Evolutionary conservation across 2,797 vertebrate genomes (phyloP), one percentile per base, ranked within the genome.

Genomic region (Nasua narica): DNA sequence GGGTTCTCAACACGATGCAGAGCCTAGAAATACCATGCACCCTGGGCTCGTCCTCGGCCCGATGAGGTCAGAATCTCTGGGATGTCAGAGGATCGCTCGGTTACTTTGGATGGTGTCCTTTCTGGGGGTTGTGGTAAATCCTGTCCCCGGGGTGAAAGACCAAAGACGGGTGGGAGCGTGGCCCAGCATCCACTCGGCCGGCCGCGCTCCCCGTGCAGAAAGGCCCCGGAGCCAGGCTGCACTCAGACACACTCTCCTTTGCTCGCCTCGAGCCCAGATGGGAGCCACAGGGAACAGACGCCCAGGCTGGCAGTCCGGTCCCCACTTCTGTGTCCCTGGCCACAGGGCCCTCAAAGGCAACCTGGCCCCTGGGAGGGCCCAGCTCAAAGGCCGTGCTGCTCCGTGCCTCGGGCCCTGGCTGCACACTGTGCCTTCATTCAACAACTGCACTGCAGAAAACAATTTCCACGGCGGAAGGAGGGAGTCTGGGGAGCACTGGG

Each of bases 281-380:
- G 10, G 3, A 19, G 35, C 70, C 2, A 76, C 0, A 0, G 46
- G 8, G 3, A 62, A 12, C 35, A 27, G 76, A 0, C 1, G 72
- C 15, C 4, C 48, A 50, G 62, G 60, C 25, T 2, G 0, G 25
- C 35, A 25, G 35, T 32, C 74, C 16, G 1, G 16, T 7, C 37
- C 10, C 48, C 56, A 14, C 72, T 48, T 35, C 76, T 76, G n/a
- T 29, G 40, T 21, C 58, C 76, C 15, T 67, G 78, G 60, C 83
- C 83, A 65, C 25, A 1, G 54, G 15, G 70, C 11, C 58, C 48
- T 79, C 37, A n/a, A 7, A 35, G 50, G 29, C 50, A 74, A 92
- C 23, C 85, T 76, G 54, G 50, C 25, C 25, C n/a, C 76, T n/a
- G 1, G 25, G 32, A 79, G 77, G 81, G 77, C 60, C 50, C 60